These are phyloP conservation scores for Blastobasis lacticolella DNA, from an alignment of 2,888 invertebrate genomes.

Conservation along the genomic window DNA sequence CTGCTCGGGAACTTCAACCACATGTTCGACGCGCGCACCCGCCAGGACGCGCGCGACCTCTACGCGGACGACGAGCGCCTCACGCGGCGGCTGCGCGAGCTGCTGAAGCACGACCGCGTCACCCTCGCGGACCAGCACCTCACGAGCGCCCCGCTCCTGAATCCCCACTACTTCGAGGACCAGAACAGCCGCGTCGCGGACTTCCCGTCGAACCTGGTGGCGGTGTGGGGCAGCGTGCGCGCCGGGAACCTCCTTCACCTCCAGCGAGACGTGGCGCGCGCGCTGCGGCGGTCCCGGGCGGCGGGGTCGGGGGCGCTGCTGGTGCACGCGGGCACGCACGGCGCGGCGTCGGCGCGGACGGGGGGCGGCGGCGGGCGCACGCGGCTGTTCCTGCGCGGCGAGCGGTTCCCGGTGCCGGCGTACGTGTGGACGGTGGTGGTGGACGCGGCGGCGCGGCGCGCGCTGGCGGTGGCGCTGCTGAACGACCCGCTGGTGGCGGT, in stretches of 20 bases:
- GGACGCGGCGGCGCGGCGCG: conserved; percentile 20
- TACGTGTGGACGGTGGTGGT: conserved; percentile 56
- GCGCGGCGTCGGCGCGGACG: conserved; percentile 26
- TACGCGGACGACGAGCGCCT: conserved; percentile 48
- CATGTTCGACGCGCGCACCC: conserved; percentile 57
- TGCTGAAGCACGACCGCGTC: conserved; percentile 39
- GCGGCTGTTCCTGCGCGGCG: conserved; percentile 21
- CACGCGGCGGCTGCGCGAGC: conserved; percentile 43
- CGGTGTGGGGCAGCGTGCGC: conserved; percentile 52
- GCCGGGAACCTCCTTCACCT: conserved; percentile 46
- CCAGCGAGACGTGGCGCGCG: conserved; percentile 43
- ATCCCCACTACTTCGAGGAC: conserved; percentile 45
- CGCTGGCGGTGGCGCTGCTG: conserved; percentile 44
- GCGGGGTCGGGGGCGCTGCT: conserved; percentile 20
- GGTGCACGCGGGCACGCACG: conserved; percentile 48
- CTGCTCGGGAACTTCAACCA: conserved; percentile 64
- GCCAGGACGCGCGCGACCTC: conserved; percentile 48
- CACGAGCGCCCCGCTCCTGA: conserved; percentile 39
- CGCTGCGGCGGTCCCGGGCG: conserved; percentile 19
- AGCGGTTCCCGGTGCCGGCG: conserved; percentile 53
- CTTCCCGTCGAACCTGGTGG: conserved; percentile 49
- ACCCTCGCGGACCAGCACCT: conserved; percentile 47
- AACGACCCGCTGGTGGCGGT: conserved; percentile 63
- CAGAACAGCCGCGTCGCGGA: conserved; percentile 48
- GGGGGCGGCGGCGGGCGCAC: conserved; percentile 12